Conservation (phyloP, 2,888 invertebrate species). For the Carpatolechia fugitivella region DNA sequence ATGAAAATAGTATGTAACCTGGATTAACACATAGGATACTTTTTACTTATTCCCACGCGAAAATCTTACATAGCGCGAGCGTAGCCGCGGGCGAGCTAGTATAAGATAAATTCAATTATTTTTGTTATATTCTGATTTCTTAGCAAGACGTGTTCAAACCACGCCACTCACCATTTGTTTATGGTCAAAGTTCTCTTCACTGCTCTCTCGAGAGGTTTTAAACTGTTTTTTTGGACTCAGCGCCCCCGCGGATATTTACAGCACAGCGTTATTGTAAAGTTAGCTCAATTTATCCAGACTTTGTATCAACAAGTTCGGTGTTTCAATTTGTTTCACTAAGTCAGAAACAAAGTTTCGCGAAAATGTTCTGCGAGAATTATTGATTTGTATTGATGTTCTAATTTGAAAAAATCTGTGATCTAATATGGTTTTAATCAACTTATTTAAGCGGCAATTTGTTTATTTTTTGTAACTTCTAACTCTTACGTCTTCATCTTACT, state of each 20-base stretch:
- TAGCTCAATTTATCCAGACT: slow-evolving; percentile 5
- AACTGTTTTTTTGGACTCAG: slow-evolving; percentile 3
- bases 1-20: too few relatives aligned
- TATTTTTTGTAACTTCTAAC: neutral
- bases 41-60: too few relatives aligned
- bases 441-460: neutral
- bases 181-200: neutral
- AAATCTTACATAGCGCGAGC: too few relatives aligned
- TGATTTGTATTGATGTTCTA: neutral
- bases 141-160: neutral
- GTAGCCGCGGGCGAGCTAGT: too few relatives aligned
- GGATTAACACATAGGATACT: too few relatives aligned
- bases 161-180: neutral
- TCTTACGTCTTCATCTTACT: neutral
- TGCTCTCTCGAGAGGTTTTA: neutral
- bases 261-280: slow-evolving; percentile 4
- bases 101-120: too few relatives aligned
- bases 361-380: slow-evolving; percentile 1
- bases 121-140: neutral
- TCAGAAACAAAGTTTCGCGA: neutral
- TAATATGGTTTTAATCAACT: neutral
- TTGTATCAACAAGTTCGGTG: neutral
- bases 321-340: neutral
- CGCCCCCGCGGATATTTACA: neutral
- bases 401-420: neutral